A percentile compares a stretch with the other conserved stretches of the same genome.
Conservation (phyloP, 2,888 invertebrate genomes). For the Hirtodrosophila cameraria region DNA sequence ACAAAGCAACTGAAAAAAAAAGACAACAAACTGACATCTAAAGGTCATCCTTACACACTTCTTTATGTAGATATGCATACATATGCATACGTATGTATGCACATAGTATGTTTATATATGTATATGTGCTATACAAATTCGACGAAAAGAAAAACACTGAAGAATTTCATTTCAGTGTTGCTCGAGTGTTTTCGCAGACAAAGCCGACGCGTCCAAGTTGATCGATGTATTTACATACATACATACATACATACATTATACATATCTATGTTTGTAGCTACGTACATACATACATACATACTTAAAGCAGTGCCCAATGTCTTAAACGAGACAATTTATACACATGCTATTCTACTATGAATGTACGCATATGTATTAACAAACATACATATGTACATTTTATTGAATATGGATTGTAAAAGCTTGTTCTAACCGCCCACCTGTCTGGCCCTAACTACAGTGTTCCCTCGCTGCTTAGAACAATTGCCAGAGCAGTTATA, state of each 20-base stretch:
- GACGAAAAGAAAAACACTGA: background rate
- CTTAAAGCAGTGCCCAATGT: too few relatives aligned
- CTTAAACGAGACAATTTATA: too few relatives aligned
- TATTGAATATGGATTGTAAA: too few relatives aligned
- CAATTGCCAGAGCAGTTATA: too few relatives aligned
- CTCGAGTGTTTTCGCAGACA: constrained; percentile 22
- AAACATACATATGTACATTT: too few relatives aligned
- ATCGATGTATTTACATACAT: constrained; percentile 4
- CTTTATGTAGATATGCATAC: constrained; percentile 5
- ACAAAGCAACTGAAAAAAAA: constrained; percentile 15
- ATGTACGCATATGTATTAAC: too few relatives aligned
- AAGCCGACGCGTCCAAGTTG: constrained; percentile 17
- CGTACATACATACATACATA: constrained; percentile 1
- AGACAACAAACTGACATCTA: constrained; percentile 54
- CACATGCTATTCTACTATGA: too few relatives aligned
- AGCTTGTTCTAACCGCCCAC: background rate
- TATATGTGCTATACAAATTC: background rate
- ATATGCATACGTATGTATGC: background rate
- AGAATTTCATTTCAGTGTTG: constrained; percentile 17
- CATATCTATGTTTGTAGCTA: too few relatives aligned
- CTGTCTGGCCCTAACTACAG: too few relatives aligned
- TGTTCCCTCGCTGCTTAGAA: too few relatives aligned
- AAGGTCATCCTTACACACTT: constrained; percentile 53
- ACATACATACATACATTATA: constrained; percentile 18
- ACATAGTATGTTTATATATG: background rate